Conservation (phyloP, 2,888 invertebrate genomes). For the Xanthia togata region DNA sequence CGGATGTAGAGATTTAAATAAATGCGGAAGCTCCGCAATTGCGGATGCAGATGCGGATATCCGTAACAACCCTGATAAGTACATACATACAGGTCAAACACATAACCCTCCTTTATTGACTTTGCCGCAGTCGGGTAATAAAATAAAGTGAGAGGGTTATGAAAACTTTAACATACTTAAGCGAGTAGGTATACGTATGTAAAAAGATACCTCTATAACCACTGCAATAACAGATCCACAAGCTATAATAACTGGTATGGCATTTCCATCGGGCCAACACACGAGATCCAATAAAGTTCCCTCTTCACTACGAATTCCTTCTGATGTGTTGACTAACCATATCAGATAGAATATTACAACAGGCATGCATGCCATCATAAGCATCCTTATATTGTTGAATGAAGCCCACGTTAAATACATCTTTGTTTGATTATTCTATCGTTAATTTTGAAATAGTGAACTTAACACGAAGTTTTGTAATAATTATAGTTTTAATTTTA, state of each 20-base stretch:
- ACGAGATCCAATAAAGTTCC: constrained; percentile 85
- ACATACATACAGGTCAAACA: too few relatives aligned
- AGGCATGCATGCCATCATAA: constrained; percentile 87
- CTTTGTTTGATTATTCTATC: constrained; percentile 5
- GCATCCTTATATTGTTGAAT: constrained; percentile 86
- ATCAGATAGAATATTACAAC: constrained; percentile 86
- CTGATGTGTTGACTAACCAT: constrained; percentile 87
- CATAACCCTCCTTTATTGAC: too few relatives aligned
- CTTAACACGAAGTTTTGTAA: neutral
- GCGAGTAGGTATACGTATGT: neutral
- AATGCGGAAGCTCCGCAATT: too few relatives aligned
- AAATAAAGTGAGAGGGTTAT: neutral
- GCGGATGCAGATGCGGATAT: too few relatives aligned
- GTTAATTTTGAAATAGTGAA: neutral
- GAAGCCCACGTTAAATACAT: constrained; percentile 86
- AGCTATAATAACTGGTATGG: constrained; percentile 86
- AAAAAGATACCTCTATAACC: constrained; percentile 80
- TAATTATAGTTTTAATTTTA: neutral
- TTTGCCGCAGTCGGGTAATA: too few relatives aligned
- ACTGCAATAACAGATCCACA: constrained; percentile 84
- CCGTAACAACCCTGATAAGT: too few relatives aligned
- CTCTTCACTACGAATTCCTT: constrained; percentile 86
- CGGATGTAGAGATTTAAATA: too few relatives aligned
- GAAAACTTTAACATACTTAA: neutral
- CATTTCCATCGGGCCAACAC: constrained; percentile 88